Evolutionary conservation across 1,140 invertebrate genomes (phyloP).

Genomic region (Manduca sexta): DNA sequence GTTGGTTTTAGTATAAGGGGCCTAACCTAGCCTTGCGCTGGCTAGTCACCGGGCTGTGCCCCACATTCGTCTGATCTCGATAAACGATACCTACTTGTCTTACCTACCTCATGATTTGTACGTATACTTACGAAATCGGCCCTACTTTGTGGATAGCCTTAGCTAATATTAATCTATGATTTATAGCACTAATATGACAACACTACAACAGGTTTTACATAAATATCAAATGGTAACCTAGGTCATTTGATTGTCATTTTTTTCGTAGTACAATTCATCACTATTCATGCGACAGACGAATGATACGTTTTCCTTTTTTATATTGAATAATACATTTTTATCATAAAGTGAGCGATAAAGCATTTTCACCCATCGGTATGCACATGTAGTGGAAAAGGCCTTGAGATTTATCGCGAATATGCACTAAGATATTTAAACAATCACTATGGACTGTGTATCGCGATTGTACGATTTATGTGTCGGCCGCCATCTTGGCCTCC

Average conservation of each 20-base stretch:
- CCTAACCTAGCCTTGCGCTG: conserved; percentile 13
- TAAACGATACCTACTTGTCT: conserved; percentile 5
- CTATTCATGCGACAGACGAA: no score
- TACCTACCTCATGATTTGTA: not conserved
- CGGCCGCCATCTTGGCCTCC: conserved; percentile 37
- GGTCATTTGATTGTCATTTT: no score
- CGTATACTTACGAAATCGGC: no score
- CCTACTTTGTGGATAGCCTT: no score
- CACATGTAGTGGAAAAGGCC: conserved; percentile 37
- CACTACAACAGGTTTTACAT: no score
- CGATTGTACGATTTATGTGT: not conserved
- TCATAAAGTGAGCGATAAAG: conserved; percentile 9
- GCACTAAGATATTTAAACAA: conserved; percentile 31
- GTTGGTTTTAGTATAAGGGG: conserved; percentile 9
- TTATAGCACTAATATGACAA: no score
- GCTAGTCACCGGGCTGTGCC: conserved; percentile 10
- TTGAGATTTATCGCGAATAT: conserved; percentile 48
- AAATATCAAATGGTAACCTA: no score
- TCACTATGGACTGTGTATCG: conserved; percentile 12
- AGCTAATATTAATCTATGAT: no score
- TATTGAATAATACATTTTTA: not conserved
- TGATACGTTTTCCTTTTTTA: no score
- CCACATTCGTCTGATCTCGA: conserved; percentile 17
- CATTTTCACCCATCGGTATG: conserved; percentile 15
- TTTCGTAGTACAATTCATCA: no score